Percentiles rank a stretch among this genome's conserved stretches.
Conservation (phyloP, 2,797 vertebrate species). For the Phoeniculus purpureus region DNA sequence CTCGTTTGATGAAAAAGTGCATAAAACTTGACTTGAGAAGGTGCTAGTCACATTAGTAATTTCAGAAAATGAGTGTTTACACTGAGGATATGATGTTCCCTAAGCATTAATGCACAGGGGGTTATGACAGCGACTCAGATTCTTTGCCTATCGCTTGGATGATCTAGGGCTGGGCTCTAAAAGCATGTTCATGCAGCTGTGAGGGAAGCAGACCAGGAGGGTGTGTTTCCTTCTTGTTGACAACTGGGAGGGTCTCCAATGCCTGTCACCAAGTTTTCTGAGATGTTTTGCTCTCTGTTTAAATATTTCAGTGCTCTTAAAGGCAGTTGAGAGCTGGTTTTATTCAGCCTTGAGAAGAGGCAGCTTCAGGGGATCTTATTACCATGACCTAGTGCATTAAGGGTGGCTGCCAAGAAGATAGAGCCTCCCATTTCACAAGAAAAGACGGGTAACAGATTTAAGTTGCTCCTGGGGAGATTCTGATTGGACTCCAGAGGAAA, state of each 20-base stretch:
- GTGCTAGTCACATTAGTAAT: not conserved
- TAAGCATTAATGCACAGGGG: not conserved
- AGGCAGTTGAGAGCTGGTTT: not conserved
- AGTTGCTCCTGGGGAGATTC: too few species aligned
- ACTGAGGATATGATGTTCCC: not conserved
- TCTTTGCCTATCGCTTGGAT: not conserved
- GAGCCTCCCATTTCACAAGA: too few species aligned
- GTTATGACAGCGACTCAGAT: not conserved
- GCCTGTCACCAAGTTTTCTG: not conserved
- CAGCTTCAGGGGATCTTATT: too few species aligned
- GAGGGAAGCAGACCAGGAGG: not conserved
- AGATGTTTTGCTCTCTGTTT: not conserved
- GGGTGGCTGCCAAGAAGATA: too few species aligned
- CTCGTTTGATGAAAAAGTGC: not conserved
- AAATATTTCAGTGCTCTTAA: not conserved
- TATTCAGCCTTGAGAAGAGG: too few species aligned
- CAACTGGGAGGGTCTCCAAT: not conserved
- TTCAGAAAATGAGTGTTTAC: not conserved
- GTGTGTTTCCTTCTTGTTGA: constrained; percentile 11
- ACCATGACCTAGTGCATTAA: too few species aligned
- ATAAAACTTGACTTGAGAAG: not conserved
- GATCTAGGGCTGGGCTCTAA: not conserved
- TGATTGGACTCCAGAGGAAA: too few species aligned
- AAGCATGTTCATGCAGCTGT: not conserved
- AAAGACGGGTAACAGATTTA: too few species aligned